These are phyloP conservation scores for Netelia virgata DNA, from an alignment of 2,888 invertebrate species.

Conservation along the genomic window DNA sequence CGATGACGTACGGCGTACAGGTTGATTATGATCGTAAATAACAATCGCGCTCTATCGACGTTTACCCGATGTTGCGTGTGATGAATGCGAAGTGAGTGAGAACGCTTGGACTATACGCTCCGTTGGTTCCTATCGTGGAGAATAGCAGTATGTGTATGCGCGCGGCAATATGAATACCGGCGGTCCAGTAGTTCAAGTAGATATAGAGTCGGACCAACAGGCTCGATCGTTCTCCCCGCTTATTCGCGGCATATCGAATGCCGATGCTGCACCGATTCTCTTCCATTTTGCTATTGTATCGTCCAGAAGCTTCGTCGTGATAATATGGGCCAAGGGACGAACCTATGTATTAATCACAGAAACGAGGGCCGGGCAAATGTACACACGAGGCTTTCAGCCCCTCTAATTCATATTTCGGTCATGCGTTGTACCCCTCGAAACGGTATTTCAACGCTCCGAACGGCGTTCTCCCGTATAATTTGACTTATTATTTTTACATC, in stretches of 20 bases:
- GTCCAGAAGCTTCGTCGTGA: constrained; percentile 45
- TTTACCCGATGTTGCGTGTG: constrained; percentile 78
- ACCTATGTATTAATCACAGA: constrained; percentile 51
- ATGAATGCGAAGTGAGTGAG: constrained; percentile 72
- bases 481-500: too few species aligned
- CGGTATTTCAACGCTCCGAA: neutral
- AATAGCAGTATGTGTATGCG: neutral
- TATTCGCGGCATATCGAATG: constrained; percentile 37
- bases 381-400: constrained; percentile 21
- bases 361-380: constrained; percentile 9
- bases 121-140: constrained; percentile 24
- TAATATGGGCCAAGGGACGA: constrained; percentile 25
- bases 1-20: constrained; percentile 64
- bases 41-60: constrained; percentile 77
- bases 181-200: neutral
- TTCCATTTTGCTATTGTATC: constrained; percentile 16
- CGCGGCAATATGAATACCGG: constrained; percentile 1
- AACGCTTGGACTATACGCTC: constrained; percentile 43
- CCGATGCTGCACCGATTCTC: constrained; percentile 11
- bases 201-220: constrained; percentile 19
- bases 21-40: constrained; percentile 81
- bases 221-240: constrained; percentile 32
- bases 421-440: neutral
- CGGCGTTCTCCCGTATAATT: too few species aligned
- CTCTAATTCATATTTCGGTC: constrained; percentile 38